These are phyloP conservation scores for Odocoileus hemionus DNA, from an alignment of 2,113 vertebrate species.

Conservation along the genomic window DNA sequence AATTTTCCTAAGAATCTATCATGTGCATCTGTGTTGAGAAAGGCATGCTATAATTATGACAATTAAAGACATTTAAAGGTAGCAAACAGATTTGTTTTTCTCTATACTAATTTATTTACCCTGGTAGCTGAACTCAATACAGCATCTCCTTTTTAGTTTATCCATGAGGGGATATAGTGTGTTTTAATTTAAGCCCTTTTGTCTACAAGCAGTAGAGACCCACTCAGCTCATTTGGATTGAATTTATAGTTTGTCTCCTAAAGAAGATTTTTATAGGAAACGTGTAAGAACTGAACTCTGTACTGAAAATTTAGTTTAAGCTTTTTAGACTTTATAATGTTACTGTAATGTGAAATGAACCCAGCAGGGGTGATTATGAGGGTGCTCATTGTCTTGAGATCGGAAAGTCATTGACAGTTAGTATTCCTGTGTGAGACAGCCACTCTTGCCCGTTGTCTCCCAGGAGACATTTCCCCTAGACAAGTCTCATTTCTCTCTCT, in stretches of 20 bases:
- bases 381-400: background rate
- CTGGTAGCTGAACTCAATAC: constrained; percentile 69
- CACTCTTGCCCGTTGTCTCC: background rate
- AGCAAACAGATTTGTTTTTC: constrained; percentile 81
- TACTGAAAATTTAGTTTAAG: constrained; percentile 33
- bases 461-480: background rate
- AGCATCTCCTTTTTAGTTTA: constrained; percentile 51
- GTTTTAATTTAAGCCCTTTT: constrained; percentile 19
- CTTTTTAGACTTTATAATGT: background rate
- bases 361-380: background rate
- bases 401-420: background rate
- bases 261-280: constrained; percentile 9
- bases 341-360: constrained; percentile 9
- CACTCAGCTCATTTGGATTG: background rate
- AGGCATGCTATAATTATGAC: constrained; percentile 74
- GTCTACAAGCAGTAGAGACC: constrained; percentile 15
- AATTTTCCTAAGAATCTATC: constrained; percentile 78
- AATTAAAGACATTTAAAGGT: constrained; percentile 82
- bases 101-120: constrained; percentile 60
- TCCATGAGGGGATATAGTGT: constrained; percentile 26
- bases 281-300: background rate
- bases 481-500: background rate
- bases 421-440: background rate
- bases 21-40: constrained; percentile 77
- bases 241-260: constrained; percentile 41